These are phyloP conservation scores for Dolomedes plantarius DNA, from an alignment of 2,888 invertebrate genomes.

Conservation along the genomic window DNA sequence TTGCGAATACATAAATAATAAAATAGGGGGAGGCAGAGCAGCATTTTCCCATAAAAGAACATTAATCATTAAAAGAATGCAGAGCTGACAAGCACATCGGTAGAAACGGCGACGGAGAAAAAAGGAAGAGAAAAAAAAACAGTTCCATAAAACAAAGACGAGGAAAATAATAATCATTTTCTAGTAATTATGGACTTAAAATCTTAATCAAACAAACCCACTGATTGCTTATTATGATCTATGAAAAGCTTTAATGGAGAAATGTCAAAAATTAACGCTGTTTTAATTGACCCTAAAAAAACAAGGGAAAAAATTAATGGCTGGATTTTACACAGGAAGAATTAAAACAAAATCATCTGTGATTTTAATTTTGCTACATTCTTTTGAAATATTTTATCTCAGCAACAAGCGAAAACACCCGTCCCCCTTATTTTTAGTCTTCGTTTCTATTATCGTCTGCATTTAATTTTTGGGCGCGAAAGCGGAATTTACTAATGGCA, in stretches of 20 bases:
- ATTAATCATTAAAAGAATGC: slow-evolving; percentile 58
- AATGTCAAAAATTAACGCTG: slow-evolving; percentile 64
- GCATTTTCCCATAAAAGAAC: slow-evolving; percentile 27
- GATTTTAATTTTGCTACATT: slow-evolving; percentile 37
- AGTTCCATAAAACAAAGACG: slow-evolving; percentile 1
- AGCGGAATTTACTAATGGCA: slow-evolving; percentile 45
- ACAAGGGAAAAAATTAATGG: slow-evolving; percentile 39
- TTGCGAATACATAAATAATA: slow-evolving; percentile 57
- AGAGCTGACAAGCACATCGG: slow-evolving; percentile 42
- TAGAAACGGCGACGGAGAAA: slow-evolving; percentile 18
- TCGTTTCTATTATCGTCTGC: slow-evolving; percentile 40
- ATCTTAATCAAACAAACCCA: slow-evolving; percentile 63
- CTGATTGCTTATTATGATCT: slow-evolving; percentile 65
- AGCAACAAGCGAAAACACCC: slow-evolving; percentile 45
- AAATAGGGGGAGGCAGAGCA: not conserved
- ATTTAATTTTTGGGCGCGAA: slow-evolving; percentile 59
- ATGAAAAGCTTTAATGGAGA: slow-evolving; percentile 62
- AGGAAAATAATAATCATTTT: slow-evolving; percentile 48
- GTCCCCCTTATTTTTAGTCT: not conserved
- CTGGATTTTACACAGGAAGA: slow-evolving; percentile 49
- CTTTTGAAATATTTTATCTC: slow-evolving; percentile 30
- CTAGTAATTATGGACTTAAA: slow-evolving; percentile 66
- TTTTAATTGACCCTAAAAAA: slow-evolving; percentile 63
- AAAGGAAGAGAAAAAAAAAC: slow-evolving; percentile 17
- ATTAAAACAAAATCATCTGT: slow-evolving; percentile 64